A percentile compares a stretch with the other conserved stretches of the same genome.
Conservation (phyloP, 2,888 invertebrate species). For the Leucania comma region DNA sequence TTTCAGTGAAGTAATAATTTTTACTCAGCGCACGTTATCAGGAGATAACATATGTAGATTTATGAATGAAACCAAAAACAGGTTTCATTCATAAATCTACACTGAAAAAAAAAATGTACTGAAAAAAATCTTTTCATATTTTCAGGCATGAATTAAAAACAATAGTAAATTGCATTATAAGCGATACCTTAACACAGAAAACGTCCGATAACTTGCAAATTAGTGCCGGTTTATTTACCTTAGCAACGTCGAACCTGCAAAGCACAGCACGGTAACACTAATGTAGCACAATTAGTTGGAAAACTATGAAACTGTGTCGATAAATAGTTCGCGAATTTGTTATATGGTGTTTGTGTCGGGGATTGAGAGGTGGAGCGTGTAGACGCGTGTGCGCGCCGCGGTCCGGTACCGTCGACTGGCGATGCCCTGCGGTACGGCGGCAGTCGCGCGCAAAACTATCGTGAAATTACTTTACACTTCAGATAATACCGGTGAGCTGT, state of each 20-base stretch:
- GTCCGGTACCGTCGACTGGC: constrained; percentile 49
- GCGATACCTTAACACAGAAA: constrained; percentile 34
- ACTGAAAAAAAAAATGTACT: background rate
- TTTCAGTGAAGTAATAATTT: background rate
- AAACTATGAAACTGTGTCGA: constrained; percentile 55
- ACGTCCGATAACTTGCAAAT: constrained; percentile 38
- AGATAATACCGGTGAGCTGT: background rate
- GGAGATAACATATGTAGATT: too few species aligned
- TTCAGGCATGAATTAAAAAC: constrained; percentile 17
- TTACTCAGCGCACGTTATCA: background rate
- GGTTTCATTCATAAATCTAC: too few species aligned
- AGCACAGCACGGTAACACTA: constrained; percentile 61
- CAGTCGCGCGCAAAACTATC: constrained; percentile 21
- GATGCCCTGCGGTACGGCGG: background rate
- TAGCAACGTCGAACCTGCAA: constrained; percentile 43
- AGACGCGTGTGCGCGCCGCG: constrained; percentile 57
- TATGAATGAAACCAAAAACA: constrained; percentile 27
- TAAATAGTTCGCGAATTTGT: constrained; percentile 59
- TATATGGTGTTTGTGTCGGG: constrained; percentile 33
- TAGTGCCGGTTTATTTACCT: constrained; percentile 61
- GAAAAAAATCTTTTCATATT: constrained; percentile 1
- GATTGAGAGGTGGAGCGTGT: constrained; percentile 31
- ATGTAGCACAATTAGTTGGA: constrained; percentile 53
- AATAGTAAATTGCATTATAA: constrained; percentile 13
- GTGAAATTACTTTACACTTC: constrained; percentile 58